A percentile compares a stretch with the other conserved stretches of the same genome.
Evolutionary conservation across 1,140 invertebrate genomes (phyloP).

Genomic region (Philaenus spumarius): DNA sequence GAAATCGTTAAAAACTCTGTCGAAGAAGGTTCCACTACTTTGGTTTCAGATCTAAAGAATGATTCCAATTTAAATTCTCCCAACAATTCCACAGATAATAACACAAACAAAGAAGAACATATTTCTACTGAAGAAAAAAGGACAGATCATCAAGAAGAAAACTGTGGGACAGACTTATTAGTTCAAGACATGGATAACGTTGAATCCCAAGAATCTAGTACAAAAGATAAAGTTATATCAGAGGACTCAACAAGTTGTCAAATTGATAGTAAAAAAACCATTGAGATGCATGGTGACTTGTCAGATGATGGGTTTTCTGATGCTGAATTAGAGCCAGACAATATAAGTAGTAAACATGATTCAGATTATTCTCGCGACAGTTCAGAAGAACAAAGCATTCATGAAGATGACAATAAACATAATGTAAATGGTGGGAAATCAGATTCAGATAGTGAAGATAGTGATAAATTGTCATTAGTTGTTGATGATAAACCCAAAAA

Average conservation of each 20-base stretch:
- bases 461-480: constrained; percentile 48
- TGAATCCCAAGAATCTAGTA: no score
- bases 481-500: constrained; percentile 24
- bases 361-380: not conserved
- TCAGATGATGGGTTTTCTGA: not conserved
- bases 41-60: no score
- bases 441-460: constrained; percentile 48
- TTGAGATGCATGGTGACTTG: constrained; percentile 15
- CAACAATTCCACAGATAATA: no score
- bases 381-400: not conserved
- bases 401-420: constrained; percentile 1
- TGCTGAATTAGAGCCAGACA: not conserved
- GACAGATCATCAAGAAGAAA: constrained; percentile 18
- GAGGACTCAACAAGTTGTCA: constrained; percentile 12
- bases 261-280: constrained; percentile 20
- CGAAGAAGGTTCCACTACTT: not conserved
- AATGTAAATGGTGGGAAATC: constrained; percentile 35
- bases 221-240: constrained; percentile 9
- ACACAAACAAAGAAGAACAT: constrained; percentile 14
- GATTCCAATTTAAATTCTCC: no score
- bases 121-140: constrained; percentile 36
- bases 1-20: constrained; percentile 4
- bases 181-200: no score
- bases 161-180: constrained; percentile 5
- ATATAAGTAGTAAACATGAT: not conserved